Evolutionary conservation across 2,888 invertebrate species (phyloP).

Genomic region (Ellobium chinense): DNA sequence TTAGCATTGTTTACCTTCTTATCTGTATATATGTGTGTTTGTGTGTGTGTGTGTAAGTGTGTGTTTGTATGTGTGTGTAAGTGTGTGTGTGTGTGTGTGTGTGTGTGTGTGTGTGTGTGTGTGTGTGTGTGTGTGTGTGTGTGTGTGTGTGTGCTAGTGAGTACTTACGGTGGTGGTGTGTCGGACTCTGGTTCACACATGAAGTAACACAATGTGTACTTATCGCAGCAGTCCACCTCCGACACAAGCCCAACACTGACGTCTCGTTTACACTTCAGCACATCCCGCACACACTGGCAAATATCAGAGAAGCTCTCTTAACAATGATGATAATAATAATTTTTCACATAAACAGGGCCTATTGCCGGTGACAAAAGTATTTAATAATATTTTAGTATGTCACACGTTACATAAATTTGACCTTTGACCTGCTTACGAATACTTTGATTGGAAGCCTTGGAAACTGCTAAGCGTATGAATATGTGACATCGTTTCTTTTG

Average conservation of each 20-base stretch:
- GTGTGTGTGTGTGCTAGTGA: neutral
- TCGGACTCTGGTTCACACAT: constrained; percentile 27
- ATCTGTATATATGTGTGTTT: no score
- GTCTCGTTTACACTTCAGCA: constrained; percentile 21
- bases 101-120: neutral
- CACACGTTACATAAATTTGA: no score
- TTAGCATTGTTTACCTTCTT: no score
- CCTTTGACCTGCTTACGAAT: no score
- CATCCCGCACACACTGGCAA: constrained; percentile 17
- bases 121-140: neutral
- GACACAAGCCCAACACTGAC: neutral
- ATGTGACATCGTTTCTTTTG: no score
- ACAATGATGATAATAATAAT: no score
- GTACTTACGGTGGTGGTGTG: constrained; percentile 17
- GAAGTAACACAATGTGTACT: constrained; percentile 37
- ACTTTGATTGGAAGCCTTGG: no score
- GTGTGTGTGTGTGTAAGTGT: no score
- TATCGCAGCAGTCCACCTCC: constrained; percentile 32
- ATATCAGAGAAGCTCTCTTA: neutral
- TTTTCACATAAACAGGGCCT: no score
- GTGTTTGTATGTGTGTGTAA: constrained; percentile 27
- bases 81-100: constrained; percentile 15
- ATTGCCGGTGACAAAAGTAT: no score
- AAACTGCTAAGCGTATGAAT: no score
- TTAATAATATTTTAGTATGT: no score